Evolutionary conservation across 2,797 vertebrate species (phyloP), one percentile per base, ranked within the genome.

Genomic region (Synaphobranchus kaupii): DNA sequence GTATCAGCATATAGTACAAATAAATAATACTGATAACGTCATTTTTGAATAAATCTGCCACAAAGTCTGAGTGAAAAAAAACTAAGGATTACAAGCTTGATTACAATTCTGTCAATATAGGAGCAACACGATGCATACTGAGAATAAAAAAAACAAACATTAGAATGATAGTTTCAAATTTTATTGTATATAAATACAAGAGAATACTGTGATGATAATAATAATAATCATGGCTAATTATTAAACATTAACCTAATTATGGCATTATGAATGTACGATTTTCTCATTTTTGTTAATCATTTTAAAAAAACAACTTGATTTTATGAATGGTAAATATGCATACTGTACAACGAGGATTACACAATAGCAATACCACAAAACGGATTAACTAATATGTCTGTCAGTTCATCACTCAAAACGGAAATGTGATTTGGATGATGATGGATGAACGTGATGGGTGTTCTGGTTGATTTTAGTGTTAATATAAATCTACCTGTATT

Each of bases 401-500:
- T 50, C 71, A 31, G 44, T 76, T 34, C 22, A 39, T 52, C 39
- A 52, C 50, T 31, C 48, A 28, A 28, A 87, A n/a, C 8, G 39
- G 50, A 78, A 58, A 39, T 63, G 68, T 73, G 86, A 84, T 84
- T 83, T 56, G 22, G 63, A 83, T 83, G 80, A 73, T 54, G 60
- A 87, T 84, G 58, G 78, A 87, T 54, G 76, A 66, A 50, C 28
- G 22, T 39, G 80, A 83, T 54, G 48, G 82, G 84, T 82, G 76
- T 87, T 84, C 89, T 54, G 87, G 84, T 91, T 89, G 90, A 89
- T 90, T 86, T 92, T 90, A 91, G 89, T 89, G 92, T 90, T 50
- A 39, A 48, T 20, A 4, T 84, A 68, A 84, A 58, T 83, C 28
- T 96, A 96, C 94, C 95, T 95, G 94, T 90, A 88, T 92, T 90